phyloP scores from a whole-genome alignment of 2,113 vertebrate species.

The Dromas ardeola region DNA sequence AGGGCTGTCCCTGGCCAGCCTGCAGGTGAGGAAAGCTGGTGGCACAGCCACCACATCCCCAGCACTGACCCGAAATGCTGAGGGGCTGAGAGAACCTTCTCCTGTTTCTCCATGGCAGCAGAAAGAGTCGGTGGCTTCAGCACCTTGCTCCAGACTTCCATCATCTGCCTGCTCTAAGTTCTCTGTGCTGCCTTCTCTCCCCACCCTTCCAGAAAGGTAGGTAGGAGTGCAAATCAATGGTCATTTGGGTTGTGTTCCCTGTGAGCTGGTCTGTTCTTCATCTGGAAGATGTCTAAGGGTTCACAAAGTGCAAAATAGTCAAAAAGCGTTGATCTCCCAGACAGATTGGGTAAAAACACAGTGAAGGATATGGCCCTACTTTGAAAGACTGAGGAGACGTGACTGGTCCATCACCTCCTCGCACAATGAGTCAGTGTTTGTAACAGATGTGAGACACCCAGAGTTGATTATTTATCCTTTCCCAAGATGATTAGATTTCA shows the following conservation, averaged over 20 bases:
- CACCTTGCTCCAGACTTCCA: neutral
- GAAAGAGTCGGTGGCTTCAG: neutral
- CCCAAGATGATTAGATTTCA: neutral
- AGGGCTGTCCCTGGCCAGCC: neutral
- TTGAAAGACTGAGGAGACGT: neutral
- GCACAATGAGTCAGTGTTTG: accelerated
- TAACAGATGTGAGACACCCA: neutral
- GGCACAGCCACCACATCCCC: accelerated
- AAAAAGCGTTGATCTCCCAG: neutral
- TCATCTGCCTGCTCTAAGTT: neutral
- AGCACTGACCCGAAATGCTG: neutral
- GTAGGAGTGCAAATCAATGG: neutral
- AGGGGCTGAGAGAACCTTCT: neutral
- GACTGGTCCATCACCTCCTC: neutral
- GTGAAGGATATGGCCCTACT: neutral
- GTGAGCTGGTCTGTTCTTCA: neutral
- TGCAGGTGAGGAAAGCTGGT: neutral
- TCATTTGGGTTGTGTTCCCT: neutral
- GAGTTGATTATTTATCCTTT: neutral
- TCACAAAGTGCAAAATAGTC: neutral
- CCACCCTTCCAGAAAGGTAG: neutral
- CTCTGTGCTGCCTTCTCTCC: neutral
- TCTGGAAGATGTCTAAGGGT: neutral
- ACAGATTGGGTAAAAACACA: neutral
- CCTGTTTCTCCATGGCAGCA: neutral